Evolutionary conservation across 2,113 vertebrate genomes (phyloP).

Genomic region (Hippoglossus stenolepis): DNA sequence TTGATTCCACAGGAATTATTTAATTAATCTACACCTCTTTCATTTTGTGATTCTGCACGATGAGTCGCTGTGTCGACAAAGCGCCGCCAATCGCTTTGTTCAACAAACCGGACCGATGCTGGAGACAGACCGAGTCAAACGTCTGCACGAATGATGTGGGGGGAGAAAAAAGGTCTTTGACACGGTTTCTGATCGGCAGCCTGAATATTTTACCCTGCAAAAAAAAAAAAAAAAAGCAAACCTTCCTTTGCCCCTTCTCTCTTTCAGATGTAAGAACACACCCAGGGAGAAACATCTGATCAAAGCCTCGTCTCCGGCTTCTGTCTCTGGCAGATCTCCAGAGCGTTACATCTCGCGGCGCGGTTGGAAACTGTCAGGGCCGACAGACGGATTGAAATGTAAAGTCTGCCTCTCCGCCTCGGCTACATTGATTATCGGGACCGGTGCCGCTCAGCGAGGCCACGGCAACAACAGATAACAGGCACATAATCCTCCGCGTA

Average conservation of each 20-base stretch:
- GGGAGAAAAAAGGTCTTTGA: background rate
- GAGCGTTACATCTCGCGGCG: slow-evolving; percentile 16
- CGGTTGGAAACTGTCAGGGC: slow-evolving; percentile 23
- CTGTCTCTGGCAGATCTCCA: slow-evolving; percentile 35
- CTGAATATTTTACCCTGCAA: too few species aligned
- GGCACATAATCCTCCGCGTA: slow-evolving; percentile 52
- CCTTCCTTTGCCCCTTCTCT: slow-evolving; percentile 12
- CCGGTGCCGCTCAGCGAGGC: slow-evolving; percentile 34
- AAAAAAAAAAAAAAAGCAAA: slow-evolving; percentile 3
- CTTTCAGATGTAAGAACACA: slow-evolving; percentile 16
- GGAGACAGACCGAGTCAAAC: slow-evolving; percentile 3
- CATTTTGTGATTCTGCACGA: background rate
- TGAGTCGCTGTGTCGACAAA: background rate
- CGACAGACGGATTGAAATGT: slow-evolving; percentile 52
- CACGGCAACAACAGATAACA: slow-evolving; percentile 46
- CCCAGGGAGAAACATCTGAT: slow-evolving; percentile 24
- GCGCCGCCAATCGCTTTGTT: background rate
- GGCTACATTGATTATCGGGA: slow-evolving; percentile 66
- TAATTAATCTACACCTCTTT: background rate
- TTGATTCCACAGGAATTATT: too few species aligned
- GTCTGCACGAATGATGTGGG: background rate
- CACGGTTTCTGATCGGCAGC: too few species aligned
- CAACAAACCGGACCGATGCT: background rate
- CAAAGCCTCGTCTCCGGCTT: slow-evolving; percentile 29
- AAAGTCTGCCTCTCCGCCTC: slow-evolving; percentile 46